phyloP scores from a whole-genome alignment of 2,797 vertebrate genomes.

The Gorsachius magnificus region DNA sequence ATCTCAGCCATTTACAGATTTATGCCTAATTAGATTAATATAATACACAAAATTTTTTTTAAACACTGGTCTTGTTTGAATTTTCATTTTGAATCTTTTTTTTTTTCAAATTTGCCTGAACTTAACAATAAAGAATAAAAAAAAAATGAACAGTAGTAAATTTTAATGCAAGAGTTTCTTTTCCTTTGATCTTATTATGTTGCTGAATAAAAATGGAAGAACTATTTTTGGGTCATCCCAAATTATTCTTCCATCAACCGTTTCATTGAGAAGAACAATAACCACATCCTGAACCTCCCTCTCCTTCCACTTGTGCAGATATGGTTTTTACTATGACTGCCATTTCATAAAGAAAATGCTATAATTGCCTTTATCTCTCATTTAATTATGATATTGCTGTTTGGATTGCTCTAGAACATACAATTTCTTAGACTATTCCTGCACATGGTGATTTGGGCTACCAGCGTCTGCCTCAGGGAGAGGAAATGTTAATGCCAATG shows the following conservation, averaged over 20 bases:
- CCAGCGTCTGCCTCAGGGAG: background rate
- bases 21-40: background rate
- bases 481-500: background rate
- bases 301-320: background rate
- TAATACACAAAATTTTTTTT: background rate
- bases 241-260: background rate
- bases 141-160: background rate
- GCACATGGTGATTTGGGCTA: background rate
- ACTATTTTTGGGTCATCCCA: background rate
- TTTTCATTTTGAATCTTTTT: background rate
- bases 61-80: background rate
- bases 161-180: background rate
- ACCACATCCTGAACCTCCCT: background rate
- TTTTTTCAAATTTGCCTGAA: background rate
- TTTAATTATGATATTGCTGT: background rate
- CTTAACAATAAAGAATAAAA: background rate
- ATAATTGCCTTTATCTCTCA: background rate
- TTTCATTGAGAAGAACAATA: background rate
- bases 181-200: background rate
- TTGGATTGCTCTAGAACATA: background rate
- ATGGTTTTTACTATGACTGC: background rate
- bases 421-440: background rate
- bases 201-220: background rate
- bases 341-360: background rate
- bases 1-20: background rate